A percentile compares a stretch with the other conserved stretches of the same genome.
These are phyloP conservation scores for Agapornis roseicollis DNA, from an alignment of 2,113 vertebrate genomes.

Conservation along the genomic window DNA sequence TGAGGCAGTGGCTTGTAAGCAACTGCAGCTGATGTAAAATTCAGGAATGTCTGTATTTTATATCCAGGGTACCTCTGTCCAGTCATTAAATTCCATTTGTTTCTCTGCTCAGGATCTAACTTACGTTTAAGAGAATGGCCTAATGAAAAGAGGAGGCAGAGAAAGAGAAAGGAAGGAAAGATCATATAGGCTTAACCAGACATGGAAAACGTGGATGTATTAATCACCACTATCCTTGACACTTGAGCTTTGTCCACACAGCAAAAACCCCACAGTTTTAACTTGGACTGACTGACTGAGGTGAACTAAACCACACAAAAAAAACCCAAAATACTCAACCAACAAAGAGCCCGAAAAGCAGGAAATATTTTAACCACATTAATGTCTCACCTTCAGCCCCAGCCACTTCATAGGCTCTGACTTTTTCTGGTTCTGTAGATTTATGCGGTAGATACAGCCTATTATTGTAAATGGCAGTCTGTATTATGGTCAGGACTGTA, in stretches of 20 bases:
- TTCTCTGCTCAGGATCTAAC: not conserved
- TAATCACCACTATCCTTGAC: not conserved
- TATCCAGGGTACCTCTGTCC: not conserved
- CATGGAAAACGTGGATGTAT: not conserved
- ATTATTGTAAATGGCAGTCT: not conserved
- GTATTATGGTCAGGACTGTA: not conserved
- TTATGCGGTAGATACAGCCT: not conserved
- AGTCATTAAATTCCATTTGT: not conserved
- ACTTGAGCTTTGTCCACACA: not conserved
- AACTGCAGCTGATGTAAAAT: not conserved
- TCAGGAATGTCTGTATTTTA: not conserved
- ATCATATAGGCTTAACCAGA: not conserved
- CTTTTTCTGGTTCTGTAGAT: not conserved
- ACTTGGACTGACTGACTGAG: not conserved
- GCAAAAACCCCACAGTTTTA: not conserved
- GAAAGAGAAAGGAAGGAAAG: not conserved
- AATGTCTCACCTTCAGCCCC: not conserved
- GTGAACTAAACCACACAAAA: not conserved
- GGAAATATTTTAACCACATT: not conserved
- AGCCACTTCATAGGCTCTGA: not conserved
- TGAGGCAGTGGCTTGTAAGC: not conserved
- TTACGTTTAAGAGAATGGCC: not conserved
- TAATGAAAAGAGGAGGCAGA: not conserved
- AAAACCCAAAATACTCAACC: not conserved
- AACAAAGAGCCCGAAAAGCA: not conserved